Evolutionary conservation across 2,113 vertebrate genomes (phyloP).

Genomic region (Bujurquina vittata): DNA sequence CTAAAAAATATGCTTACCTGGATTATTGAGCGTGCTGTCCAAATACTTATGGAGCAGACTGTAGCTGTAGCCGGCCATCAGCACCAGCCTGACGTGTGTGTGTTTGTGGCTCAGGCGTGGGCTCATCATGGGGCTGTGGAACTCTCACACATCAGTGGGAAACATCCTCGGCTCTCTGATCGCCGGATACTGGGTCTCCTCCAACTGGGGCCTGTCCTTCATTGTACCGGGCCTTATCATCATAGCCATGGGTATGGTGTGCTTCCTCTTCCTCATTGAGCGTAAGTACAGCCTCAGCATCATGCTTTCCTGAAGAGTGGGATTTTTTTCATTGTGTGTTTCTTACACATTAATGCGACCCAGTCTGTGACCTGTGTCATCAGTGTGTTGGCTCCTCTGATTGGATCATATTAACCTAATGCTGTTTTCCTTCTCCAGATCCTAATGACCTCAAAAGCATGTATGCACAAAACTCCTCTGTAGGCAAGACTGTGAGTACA

Average conservation of each 20-base stretch:
- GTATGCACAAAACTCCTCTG: constrained; percentile 53
- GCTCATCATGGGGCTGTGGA: constrained; percentile 97
- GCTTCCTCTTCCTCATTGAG: constrained; percentile 94
- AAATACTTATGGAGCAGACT: background rate
- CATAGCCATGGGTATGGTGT: constrained; percentile 82
- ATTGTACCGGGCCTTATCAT: constrained; percentile 90
- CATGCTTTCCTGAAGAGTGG: background rate
- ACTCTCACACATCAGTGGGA: constrained; percentile 95
- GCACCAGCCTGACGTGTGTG: background rate
- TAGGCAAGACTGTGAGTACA: constrained; percentile 61
- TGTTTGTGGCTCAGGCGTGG: constrained; percentile 81
- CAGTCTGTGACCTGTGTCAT: background rate
- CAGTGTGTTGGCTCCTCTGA: background rate
- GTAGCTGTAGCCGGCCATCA: background rate
- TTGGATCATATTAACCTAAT: background rate
- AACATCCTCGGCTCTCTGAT: constrained; percentile 96
- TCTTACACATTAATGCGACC: too few species aligned
- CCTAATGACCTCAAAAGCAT: constrained; percentile 89
- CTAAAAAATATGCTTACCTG: background rate
- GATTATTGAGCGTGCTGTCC: background rate
- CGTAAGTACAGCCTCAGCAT: constrained; percentile 81
- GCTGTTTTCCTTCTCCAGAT: constrained; percentile 76
- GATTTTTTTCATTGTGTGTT: background rate
- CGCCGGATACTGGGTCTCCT: constrained; percentile 88
- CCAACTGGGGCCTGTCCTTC: constrained; percentile 92